Evolutionary conservation across 1,140 invertebrate genomes (phyloP).

Genomic region (Hylyphantes graminicola): DNA sequence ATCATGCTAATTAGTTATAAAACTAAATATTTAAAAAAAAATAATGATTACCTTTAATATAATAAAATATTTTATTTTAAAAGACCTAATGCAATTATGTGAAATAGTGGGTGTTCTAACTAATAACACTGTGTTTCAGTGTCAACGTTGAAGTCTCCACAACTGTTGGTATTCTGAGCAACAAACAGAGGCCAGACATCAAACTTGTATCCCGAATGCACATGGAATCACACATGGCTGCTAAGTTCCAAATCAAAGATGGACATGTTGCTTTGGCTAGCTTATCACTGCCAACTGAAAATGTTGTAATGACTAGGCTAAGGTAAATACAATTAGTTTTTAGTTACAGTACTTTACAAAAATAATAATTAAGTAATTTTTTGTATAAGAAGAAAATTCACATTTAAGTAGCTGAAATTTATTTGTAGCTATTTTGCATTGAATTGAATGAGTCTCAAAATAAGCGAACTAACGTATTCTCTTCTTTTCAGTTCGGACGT

Average conservation of each 20-base stretch:
- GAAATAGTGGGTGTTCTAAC: background rate
- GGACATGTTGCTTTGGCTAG: conserved; percentile 15
- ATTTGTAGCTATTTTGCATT: background rate
- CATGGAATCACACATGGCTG: conserved; percentile 35
- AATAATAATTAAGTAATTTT: background rate
- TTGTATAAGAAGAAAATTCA: no score
- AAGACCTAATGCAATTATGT: background rate
- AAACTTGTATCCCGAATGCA: conserved; percentile 15
- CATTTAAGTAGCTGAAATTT: background rate
- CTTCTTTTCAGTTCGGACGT: conserved; percentile 28
- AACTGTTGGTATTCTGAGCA: conserved; percentile 38
- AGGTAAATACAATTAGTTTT: conserved; percentile 28
- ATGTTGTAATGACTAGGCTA: conserved; percentile 24
- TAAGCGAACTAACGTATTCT: background rate
- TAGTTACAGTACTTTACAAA: background rate
- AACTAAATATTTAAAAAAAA: no score
- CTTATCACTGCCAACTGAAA: conserved; percentile 30
- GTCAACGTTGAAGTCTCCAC: conserved; percentile 41
- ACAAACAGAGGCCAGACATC: conserved; percentile 24
- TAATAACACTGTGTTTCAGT: conserved; percentile 4
- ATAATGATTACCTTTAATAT: no score
- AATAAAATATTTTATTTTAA: no score
- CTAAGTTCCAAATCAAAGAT: conserved; percentile 21
- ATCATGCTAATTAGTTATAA: no score
- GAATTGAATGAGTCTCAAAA: background rate